These are phyloP conservation scores for Trachelus tabidus DNA, from an alignment of 2,888 invertebrate species.

Conservation along the genomic window DNA sequence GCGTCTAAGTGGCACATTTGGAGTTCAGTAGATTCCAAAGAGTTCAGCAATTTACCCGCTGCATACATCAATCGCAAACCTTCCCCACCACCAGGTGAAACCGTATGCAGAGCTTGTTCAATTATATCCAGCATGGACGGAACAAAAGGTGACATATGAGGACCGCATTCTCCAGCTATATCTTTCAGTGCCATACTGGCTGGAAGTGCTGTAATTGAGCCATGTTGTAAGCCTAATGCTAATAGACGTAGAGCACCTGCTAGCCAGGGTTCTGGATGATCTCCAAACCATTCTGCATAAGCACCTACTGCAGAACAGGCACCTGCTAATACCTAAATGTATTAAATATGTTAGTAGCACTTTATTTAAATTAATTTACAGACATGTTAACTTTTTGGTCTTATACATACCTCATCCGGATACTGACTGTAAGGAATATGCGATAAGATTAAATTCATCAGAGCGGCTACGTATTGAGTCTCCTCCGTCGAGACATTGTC, in stretches of 20 bases:
- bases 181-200: slow-evolving; percentile 91
- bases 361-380: neutral
- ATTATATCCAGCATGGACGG: slow-evolving; percentile 78
- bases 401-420: slow-evolving; percentile 50
- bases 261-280: slow-evolving; percentile 75
- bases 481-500: slow-evolving; percentile 66
- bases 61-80: slow-evolving; percentile 80
- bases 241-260: slow-evolving; percentile 77
- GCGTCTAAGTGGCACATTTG: slow-evolving; percentile 78
- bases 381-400: neutral
- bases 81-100: slow-evolving; percentile 75
- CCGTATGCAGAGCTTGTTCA: slow-evolving; percentile 69
- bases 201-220: slow-evolving; percentile 78
- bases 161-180: slow-evolving; percentile 83
- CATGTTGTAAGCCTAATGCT: slow-evolving; percentile 72
- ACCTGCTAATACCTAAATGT: slow-evolving; percentile 49
- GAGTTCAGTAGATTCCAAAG: slow-evolving; percentile 71
- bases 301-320: slow-evolving; percentile 70
- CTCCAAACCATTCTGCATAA: slow-evolving; percentile 87
- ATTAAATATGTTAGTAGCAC: neutral
- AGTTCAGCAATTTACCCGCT: slow-evolving; percentile 79
- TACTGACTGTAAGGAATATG: slow-evolving; percentile 57
- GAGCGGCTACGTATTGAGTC: slow-evolving; percentile 66
- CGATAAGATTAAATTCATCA: slow-evolving; percentile 61
- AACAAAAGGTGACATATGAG: slow-evolving; percentile 80